Evolutionary conservation across 2,888 invertebrate genomes (phyloP), one percentile per base, ranked within the genome.

Genomic region (Dascillus cervinus): DNA sequence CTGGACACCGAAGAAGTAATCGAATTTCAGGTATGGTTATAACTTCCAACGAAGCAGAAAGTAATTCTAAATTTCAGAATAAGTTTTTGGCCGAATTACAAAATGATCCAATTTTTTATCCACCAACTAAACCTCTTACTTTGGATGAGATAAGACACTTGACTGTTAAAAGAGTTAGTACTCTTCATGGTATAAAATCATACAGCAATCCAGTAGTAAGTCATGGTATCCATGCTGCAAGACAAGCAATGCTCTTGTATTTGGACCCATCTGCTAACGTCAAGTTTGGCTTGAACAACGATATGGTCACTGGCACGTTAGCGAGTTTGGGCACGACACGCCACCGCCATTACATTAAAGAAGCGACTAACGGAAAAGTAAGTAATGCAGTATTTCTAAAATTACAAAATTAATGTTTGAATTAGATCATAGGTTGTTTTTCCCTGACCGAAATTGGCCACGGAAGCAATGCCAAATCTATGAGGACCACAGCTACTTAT

Each of bases 361-460:
- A 65, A 13, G 43, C 58, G 9, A 41, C 51, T 22, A 43, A 52
- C 6, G 53, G 53, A 23, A 53, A 55, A 37, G 61, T 60, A 49
- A 34, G 39, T 42, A 10, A 24, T 23, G 25, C 15, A n/a, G n/a
- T 11, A 21, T 23, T 26, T 24, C 13, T 24, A 11, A 20, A 11
- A 12, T 11, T 29, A n/a, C 2, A 25, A 5, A 11, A 9, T 13
- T 10, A 22, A 22, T 36, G 22, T 19, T 6, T 3, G 81, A 88
- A 49, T n/a, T n/a, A n/a, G n/a, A n/a, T n/a, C n/a, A n/a, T n/a
- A n/a, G n/a, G n/a, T n/a, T n/a, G n/a, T 52, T 79, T 94, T 62
- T 86, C 89, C 1, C 66, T 96, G 41, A 97, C 96, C 1, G 96
- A 97, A 70, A 72, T 96, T 13, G 78, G 88, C 12, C 96, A 97